Evolutionary conservation across 2,113 vertebrate genomes (phyloP).

Genomic region (Garra rufa): DNA sequence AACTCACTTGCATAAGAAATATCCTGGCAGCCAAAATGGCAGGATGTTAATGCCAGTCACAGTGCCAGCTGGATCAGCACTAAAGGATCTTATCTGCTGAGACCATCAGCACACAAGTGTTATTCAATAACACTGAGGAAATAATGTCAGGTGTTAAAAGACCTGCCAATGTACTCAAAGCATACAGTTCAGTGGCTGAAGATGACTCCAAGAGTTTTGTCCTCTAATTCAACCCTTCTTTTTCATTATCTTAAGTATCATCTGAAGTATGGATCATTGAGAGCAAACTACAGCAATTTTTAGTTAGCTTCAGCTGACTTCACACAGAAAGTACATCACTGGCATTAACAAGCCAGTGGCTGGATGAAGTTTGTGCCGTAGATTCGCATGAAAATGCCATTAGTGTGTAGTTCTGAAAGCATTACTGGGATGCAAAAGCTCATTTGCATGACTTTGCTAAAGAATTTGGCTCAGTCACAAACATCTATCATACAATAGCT

Average conservation of each 20-base stretch:
- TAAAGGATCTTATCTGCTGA: conserved; percentile 24
- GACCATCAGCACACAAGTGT: conserved; percentile 37
- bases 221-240: conserved; percentile 22
- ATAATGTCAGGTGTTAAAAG: conserved; percentile 24
- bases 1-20: conserved; percentile 46
- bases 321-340: neutral
- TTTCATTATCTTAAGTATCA: conserved; percentile 3
- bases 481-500: neutral
- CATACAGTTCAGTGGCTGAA: neutral
- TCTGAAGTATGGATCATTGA: conserved; percentile 7
- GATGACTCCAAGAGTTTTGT: neutral
- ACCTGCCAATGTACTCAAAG: neutral
- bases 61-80: conserved; percentile 20
- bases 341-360: neutral
- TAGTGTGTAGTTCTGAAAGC: neutral
- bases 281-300: neutral
- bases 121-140: conserved; percentile 6
- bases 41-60: conserved; percentile 42
- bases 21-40: conserved; percentile 40
- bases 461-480: neutral
- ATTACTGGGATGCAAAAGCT: neutral
- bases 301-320: conserved; percentile 10
- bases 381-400: neutral
- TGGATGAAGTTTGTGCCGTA: neutral
- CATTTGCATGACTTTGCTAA: conserved; percentile 1